Base-by-base conservation (phyloP, 2,888 invertebrate genomes). In the Yponomeuta plumbellus region DNA sequence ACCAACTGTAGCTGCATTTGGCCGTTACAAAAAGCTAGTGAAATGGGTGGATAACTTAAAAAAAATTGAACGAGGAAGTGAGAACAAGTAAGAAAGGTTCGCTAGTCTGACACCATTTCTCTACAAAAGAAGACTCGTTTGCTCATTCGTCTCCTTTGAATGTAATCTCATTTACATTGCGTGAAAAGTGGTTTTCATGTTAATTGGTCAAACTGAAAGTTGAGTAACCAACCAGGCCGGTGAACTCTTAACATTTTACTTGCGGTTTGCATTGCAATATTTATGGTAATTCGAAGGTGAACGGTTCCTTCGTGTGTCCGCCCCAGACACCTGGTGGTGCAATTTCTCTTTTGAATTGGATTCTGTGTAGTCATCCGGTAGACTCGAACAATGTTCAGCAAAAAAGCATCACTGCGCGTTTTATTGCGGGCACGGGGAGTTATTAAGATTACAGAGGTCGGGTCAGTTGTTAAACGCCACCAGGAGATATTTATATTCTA, bases 401-500 rank as follows among this genome's bases (percentile, higher is more conserved):
- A 34, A 34, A 26, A 34, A 34, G 63, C 63, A 21, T 63, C 20
- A 22, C 21, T 11, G 20, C 40, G 21, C 21, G 21, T 21, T 22
- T 58, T 58, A 58, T 58, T 75, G 75, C 73, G 72, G 64, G 70
- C 72, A 70, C 76, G 75, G 74, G 76, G 74, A 76, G 75, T 80
- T 85, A 83, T 83, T 82, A 83, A 79, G 84, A 83, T 85, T 80
- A 84, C 80, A 86, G 83, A 82, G 76, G 78, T 75, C 75, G 80
- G 84, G 85, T 86, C 86, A 88, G 85, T 83, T 80, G 79, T 78
- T 84, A 81, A 86, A 84, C 80, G 78, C 74, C 78, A 78, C 77
- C 80, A 75, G 80, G 82, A 79, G 81, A 82, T 84, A 85, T 86
- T 86, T 84, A 85, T 85, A 89, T 88, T 88, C 79, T 86, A 86